phyloP scores from a whole-genome alignment of 2,113 vertebrate genomes.

The Diglossa brunneiventris region DNA sequence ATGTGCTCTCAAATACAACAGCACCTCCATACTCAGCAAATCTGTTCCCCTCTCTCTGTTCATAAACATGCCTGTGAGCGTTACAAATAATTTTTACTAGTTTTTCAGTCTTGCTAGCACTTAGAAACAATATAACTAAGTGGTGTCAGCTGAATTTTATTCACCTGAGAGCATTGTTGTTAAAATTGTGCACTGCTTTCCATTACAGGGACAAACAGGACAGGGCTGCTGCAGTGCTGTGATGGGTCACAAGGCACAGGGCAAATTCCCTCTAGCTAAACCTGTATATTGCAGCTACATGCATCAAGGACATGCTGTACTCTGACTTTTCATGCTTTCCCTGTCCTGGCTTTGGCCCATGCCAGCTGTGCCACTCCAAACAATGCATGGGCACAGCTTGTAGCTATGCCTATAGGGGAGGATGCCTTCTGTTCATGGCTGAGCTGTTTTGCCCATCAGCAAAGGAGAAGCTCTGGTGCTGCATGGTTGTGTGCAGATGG shows the following conservation, averaged over 20 bases:
- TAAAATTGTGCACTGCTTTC: not conserved
- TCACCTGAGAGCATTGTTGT: not conserved
- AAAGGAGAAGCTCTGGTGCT: not conserved
- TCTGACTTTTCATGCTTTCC: not conserved
- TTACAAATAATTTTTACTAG: constrained; percentile 16
- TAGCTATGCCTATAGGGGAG: not conserved
- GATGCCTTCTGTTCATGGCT: not conserved
- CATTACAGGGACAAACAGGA: not conserved
- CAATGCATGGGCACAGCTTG: not conserved
- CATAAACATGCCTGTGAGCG: not conserved
- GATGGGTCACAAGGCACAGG: not conserved
- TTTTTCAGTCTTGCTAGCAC: not conserved
- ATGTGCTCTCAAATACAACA: not conserved
- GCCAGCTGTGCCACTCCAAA: not conserved
- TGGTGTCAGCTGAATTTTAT: constrained; percentile 34
- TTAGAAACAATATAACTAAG: not conserved
- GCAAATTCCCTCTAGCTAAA: not conserved
- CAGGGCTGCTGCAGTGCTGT: not conserved
- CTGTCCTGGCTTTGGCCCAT: not conserved
- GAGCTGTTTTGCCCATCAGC: fast-evolving
- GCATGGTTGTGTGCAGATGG: not conserved
- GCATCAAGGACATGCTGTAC: not conserved
- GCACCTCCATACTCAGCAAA: not conserved
- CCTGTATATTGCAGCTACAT: not conserved
- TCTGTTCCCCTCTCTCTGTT: not conserved